Percentiles rank a stretch among this genome's conserved stretches.
Evolutionary conservation across 2,888 invertebrate species (phyloP).

Genomic region (Gasteruption jaculator): DNA sequence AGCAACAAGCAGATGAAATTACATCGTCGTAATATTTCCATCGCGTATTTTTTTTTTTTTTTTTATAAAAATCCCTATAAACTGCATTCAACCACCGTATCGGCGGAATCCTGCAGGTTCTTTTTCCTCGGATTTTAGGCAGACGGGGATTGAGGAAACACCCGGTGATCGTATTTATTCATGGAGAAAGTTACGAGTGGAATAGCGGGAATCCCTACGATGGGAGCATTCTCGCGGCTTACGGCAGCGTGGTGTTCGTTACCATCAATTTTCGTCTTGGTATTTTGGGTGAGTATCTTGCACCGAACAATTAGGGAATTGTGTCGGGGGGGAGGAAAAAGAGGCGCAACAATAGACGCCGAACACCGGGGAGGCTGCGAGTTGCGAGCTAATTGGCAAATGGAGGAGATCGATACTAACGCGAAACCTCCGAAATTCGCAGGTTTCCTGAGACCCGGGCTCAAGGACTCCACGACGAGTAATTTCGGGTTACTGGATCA

Average conservation of each 20-base stretch:
- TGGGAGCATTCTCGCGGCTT: conserved; percentile 86
- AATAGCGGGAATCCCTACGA: conserved; percentile 97
- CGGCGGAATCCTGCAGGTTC: conserved; percentile 4
- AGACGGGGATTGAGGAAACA: conserved; percentile 54
- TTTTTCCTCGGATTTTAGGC: conserved; percentile 29
- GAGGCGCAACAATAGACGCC: too few relatives aligned
- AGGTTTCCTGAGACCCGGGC: conserved; percentile 79
- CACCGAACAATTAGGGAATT: too few relatives aligned
- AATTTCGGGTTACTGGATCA: conserved; percentile 95
- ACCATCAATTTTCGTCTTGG: conserved; percentile 82
- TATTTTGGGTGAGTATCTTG: conserved; percentile 65
- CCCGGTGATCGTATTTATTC: conserved; percentile 88
- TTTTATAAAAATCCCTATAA: neutral
- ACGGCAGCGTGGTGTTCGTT: conserved; percentile 83
- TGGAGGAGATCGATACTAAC: too few relatives aligned
- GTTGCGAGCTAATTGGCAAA: too few relatives aligned
- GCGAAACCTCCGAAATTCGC: conserved; percentile 25
- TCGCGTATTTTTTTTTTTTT: neutral
- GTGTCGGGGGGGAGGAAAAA: too few relatives aligned
- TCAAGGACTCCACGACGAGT: conserved; percentile 68
- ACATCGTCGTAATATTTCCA: too few relatives aligned
- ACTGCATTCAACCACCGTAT: too few relatives aligned
- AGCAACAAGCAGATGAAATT: too few relatives aligned
- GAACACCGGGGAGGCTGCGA: too few relatives aligned
- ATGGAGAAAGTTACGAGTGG: conserved; percentile 95